Evolutionary conservation across 2,888 invertebrate genomes (phyloP), one percentile per base, ranked within the genome.

Genomic region (Pelosia muscerda): DNA sequence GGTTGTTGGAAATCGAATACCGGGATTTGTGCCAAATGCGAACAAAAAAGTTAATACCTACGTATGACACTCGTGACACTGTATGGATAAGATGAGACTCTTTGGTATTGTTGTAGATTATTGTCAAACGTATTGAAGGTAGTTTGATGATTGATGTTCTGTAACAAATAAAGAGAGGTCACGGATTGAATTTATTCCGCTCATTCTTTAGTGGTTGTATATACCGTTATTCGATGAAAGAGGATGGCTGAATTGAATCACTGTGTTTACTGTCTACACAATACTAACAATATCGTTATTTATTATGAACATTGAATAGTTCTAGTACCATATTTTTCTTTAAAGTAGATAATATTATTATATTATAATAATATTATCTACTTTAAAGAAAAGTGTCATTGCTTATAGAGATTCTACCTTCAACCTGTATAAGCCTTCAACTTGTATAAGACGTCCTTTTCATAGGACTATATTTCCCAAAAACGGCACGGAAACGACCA

Each of bases 1-100:
- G 54, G 55, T 74, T 72, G 72, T 69, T 73, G 77, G 75, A 73
- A 73, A 70, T 72, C 64, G 22, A 56, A 57, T 69, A 66, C 26
- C 59, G 54, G 42, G 63, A 66, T 42, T 19, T 61, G 55, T 70
- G 49, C 22, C 26, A 34, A 58, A 65, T 65, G 65, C 13, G 9
- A 25, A 61, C 62, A 55, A 61, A 76, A 68, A 63, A 5, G 26
- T 31, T 55, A n/a, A 64, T 11, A 26, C 22, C 15, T 49, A 26
- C 66, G 25, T 63, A n/a, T n/a, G n/a, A n/a, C n/a, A n/a, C n/a
- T 65, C 71, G 54, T 71, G 67, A 65, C 62, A 54, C 57, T 62
- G 64, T 57, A 71, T 65, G 22, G 62, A 55, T 56, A 22, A 58
- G 10, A 34, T 10, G 3, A 42, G 25, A 25, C 34, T 66, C 26